These are phyloP conservation scores for Mohoua ochrocephala DNA, from an alignment of 2,113 vertebrate species.

Conservation along the genomic window DNA sequence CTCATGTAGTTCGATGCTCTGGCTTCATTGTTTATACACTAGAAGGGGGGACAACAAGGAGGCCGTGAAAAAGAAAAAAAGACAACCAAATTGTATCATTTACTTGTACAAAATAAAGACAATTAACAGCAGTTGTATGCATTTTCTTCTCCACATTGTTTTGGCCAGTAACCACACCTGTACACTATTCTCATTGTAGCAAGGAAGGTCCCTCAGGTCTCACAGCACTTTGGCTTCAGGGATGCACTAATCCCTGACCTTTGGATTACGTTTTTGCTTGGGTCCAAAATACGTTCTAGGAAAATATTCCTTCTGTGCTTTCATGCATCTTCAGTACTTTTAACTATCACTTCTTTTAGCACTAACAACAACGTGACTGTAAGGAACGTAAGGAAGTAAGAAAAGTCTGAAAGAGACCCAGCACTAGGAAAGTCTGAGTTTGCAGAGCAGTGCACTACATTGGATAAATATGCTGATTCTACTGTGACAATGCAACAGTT, in stretches of 20 bases:
- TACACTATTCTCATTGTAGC: background rate
- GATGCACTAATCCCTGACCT: background rate
- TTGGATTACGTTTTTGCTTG: background rate
- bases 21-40: constrained; percentile 88
- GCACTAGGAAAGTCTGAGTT: background rate
- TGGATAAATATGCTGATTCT: background rate
- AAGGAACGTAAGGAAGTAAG: background rate
- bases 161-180: background rate
- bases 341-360: background rate
- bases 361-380: background rate
- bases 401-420: background rate
- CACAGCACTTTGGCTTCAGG: rapidly evolving
- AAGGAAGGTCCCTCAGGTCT: background rate
- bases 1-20: constrained; percentile 82
- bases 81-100: background rate
- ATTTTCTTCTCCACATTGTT: background rate
- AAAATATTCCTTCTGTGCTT: background rate
- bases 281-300: background rate
- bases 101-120: background rate
- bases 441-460: background rate
- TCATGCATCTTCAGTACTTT: background rate
- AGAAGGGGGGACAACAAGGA: background rate
- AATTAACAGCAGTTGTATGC: background rate
- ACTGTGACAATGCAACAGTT: background rate
- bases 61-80: background rate